Base-by-base conservation (phyloP, 2,888 invertebrate species). In the Sceliomorpha sp. region DNA sequence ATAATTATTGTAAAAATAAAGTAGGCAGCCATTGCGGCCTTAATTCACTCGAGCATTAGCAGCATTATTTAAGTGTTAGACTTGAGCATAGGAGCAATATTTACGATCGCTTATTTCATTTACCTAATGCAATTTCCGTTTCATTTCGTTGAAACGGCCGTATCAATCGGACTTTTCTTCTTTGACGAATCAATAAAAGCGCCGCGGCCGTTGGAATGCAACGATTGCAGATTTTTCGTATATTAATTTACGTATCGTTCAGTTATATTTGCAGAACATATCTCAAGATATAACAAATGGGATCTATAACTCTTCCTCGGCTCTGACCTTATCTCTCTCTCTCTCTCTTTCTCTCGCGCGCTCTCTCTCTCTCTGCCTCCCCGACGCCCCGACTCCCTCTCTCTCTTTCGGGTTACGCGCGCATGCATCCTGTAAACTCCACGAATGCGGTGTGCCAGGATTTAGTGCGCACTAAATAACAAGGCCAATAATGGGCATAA, bases 401-500 rank as follows among this genome's bases (percentile, higher is more conserved):
- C 39, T 14, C 27, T 29, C 39, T 24, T 9, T 53, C 39, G 40
- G 55, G 63, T 55, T 47, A 63, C 56, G 63, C 48, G 56, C 56
- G 56, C 51, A 47, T 53, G 66, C 66, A 66, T 66, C 59, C 66
- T 59, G 59, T 53, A 59, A 66, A 56, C 64, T 66, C 58, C 47
- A 42, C 67, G 67, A 55, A 55, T 67, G 67, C 55, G 59, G 75
- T 79, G 77, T 62, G 70, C 76, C 70, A 63, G 75, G 77, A 82
- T 82, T 82, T 78, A 77, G 70, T 67, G 75, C 45, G 72, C 74
- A 75, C 76, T 83, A 79, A 83, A 81, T 82, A 84, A 81, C 77
- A 75, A 76, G 75, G 69, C 79, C 80, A 80, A 83, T 82, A 81
- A 79, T 76, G 80, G 81, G 74, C 76, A 75, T 79, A 81, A 81